Conservation (phyloP, 2,113 vertebrate genomes). For the Litocranius walleri region DNA sequence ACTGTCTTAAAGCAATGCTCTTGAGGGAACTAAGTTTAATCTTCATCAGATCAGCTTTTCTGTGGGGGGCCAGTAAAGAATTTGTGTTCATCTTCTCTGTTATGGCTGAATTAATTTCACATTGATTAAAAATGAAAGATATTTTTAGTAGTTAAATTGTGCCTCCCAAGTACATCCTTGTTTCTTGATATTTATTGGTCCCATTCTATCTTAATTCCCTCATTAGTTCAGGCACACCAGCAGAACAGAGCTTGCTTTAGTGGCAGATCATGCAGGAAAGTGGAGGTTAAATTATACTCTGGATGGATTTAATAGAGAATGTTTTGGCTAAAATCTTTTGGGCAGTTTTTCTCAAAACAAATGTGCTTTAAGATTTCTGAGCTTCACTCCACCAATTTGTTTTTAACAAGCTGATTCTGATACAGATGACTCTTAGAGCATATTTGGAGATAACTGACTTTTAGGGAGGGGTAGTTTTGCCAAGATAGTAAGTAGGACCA, state of each 20-base stretch:
- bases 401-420: conserved; percentile 14
- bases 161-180: not conserved
- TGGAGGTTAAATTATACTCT: not conserved
- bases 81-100: not conserved
- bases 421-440: not conserved
- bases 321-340: not conserved
- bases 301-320: not conserved
- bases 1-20: not conserved
- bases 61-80: not conserved
- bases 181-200: not conserved
- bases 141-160: not conserved
- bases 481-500: not conserved
- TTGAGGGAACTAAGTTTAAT: not conserved
- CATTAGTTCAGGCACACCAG: not conserved
- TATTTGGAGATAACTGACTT: not conserved
- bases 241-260: conserved; percentile 2
- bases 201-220: not conserved
- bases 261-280: not conserved
- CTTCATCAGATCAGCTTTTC: not conserved
- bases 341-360: not conserved
- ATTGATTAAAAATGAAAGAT: not conserved
- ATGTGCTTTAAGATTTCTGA: not conserved
- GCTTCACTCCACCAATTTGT: not conserved
- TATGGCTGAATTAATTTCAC: not conserved
- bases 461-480: not conserved